Evolutionary conservation across 1,140 invertebrate species (phyloP).

Genomic region (Cotesia chilonis): DNA sequence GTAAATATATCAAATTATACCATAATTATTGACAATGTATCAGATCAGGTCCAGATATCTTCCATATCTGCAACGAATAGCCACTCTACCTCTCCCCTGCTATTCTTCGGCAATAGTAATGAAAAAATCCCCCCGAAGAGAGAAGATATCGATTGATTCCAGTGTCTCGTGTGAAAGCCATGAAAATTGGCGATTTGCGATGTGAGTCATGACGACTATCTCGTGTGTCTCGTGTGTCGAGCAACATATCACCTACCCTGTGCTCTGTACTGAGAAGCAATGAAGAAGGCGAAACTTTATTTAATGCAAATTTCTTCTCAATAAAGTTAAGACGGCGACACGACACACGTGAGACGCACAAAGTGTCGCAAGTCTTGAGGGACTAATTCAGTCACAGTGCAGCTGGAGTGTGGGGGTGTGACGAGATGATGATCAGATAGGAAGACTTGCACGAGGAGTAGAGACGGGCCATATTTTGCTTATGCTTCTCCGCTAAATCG

Average conservation of each 20-base stretch:
- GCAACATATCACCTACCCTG: neutral
- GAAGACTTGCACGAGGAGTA: constrained; percentile 29
- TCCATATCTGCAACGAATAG: constrained; percentile 17
- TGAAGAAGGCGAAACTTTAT: constrained; percentile 21
- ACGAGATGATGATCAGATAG: constrained; percentile 29
- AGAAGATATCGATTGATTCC: constrained; percentile 33
- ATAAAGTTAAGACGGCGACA: constrained; percentile 24
- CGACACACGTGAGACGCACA: neutral
- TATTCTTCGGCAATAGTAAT: constrained; percentile 21
- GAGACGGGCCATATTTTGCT: constrained; percentile 6
- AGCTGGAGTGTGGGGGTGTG: constrained; percentile 14
- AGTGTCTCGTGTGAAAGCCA: constrained; percentile 10
- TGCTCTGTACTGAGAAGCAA: neutral
- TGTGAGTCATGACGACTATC: constrained; percentile 21
- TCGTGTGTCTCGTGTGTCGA: neutral
- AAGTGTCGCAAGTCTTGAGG: neutral
- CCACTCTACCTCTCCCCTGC: neutral
- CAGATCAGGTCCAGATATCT: constrained; percentile 13
- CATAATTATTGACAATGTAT: neutral
- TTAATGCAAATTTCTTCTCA: constrained; percentile 32
- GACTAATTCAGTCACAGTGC: constrained; percentile 25
- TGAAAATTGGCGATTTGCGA: constrained; percentile 8
- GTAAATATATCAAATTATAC: too few species aligned
- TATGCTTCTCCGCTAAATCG: constrained; percentile 20
- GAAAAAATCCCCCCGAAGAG: neutral